Percentiles rank a stretch among this genome's conserved stretches.
Evolutionary conservation across 1,140 invertebrate genomes (phyloP).

Genomic region (Camponotus vicinus): DNA sequence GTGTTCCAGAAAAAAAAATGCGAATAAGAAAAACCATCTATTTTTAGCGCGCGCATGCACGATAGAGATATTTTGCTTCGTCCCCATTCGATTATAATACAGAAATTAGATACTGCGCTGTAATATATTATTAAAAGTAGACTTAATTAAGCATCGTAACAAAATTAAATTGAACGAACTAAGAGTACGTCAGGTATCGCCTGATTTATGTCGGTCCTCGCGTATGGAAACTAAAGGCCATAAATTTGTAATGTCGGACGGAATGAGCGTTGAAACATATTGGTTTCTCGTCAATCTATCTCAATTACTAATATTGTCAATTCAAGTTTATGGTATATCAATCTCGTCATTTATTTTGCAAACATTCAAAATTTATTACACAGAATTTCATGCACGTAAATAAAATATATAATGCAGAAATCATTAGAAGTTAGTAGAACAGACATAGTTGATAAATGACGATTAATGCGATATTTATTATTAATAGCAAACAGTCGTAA

Average conservation of each 20-base stretch:
- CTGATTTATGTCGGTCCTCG: conserved; percentile 71
- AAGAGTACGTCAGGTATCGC: conserved; percentile 69
- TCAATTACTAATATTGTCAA: conserved; percentile 26
- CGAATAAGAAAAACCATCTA: conserved; percentile 21
- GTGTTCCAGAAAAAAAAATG: neutral
- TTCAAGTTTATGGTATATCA: conserved; percentile 52
- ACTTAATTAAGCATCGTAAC: conserved; percentile 65
- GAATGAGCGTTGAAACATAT: conserved; percentile 5
- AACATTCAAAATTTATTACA: neutral
- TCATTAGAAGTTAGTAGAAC: too few species aligned
- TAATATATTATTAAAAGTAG: conserved; percentile 66
- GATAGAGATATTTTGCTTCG: conserved; percentile 1
- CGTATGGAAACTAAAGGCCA: conserved; percentile 48
- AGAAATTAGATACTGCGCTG: conserved; percentile 35
- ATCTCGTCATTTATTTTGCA: neutral
- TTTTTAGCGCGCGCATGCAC: neutral
- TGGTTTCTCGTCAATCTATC: conserved; percentile 21
- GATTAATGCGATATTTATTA: too few species aligned
- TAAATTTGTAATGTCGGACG: conserved; percentile 59
- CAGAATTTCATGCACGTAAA: neutral
- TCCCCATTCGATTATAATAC: conserved; percentile 46
- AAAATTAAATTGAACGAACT: conserved; percentile 23
- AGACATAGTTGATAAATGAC: too few species aligned
- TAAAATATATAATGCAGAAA: too few species aligned
- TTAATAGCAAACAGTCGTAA: too few species aligned